phyloP scores from a whole-genome alignment of 2,888 invertebrate genomes.

The Beris chalybata region DNA sequence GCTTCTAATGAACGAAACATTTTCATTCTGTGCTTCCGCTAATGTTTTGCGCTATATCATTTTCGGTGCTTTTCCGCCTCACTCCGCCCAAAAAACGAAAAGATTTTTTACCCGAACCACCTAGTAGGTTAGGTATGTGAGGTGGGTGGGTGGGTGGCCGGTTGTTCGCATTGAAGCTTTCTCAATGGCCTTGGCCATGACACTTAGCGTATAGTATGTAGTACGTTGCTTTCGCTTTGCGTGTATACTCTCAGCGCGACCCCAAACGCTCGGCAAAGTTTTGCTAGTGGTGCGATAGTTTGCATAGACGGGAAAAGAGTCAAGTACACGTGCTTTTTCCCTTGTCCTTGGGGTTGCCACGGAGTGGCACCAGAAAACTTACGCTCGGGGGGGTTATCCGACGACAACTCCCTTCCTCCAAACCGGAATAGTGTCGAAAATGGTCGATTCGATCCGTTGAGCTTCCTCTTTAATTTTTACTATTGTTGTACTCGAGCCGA shows the following conservation, averaged over 20 bases:
- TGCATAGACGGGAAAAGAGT: slow-evolving; percentile 16
- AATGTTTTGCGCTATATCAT: slow-evolving; percentile 9
- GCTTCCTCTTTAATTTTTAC: slow-evolving; percentile 11
- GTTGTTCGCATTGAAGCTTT: slow-evolving; percentile 8
- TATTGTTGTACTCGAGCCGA: slow-evolving; percentile 14
- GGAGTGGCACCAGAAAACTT: neutral
- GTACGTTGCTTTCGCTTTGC: slow-evolving; percentile 17
- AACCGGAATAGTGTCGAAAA: neutral
- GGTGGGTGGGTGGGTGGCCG: neutral
- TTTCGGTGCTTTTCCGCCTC: slow-evolving; percentile 21
- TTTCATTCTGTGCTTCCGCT: slow-evolving; percentile 27
- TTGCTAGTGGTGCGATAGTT: slow-evolving; percentile 12
- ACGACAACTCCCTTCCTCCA: neutral
- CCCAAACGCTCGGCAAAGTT: slow-evolving; percentile 12
- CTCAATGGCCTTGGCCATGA: slow-evolving; percentile 38
- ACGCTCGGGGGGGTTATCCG: neutral
- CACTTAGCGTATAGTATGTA: slow-evolving; percentile 28
- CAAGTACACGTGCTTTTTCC: slow-evolving; percentile 21
- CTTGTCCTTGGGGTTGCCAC: slow-evolving; percentile 2
- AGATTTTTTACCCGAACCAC: too few relatives aligned
- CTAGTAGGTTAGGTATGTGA: neutral
- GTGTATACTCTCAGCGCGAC: slow-evolving; percentile 8
- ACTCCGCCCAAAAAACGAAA: neutral
- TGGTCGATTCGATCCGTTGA: too few relatives aligned
- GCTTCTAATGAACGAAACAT: slow-evolving; percentile 16